Base-by-base conservation (phyloP, 2,888 invertebrate genomes). In the Mechanitis messenoides region DNA sequence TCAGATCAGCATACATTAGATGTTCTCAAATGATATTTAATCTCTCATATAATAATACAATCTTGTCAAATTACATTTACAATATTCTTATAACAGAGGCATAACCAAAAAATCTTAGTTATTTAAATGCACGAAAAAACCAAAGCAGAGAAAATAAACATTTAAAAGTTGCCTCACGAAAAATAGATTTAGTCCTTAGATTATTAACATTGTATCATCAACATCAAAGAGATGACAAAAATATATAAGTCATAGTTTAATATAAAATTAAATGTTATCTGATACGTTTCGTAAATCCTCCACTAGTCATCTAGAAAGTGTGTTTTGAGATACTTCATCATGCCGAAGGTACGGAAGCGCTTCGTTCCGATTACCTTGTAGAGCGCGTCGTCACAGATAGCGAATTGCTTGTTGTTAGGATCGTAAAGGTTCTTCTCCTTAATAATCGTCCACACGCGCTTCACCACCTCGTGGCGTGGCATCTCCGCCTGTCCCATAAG, bases 261-360 rank as follows among this genome's bases (percentile, higher is more conserved):
- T 11, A 9, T 42, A 42, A 7, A 42, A 42, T 42, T 9, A 9
- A 42, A 9, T 42, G 9, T 42, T 42, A 9, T 1, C 7, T 9
- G 9, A 9, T 42, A 9, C 2, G 42, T 3, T 42, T 35, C 6
- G 35, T 35, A 35, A 35, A 35, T 42, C 42, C 42, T 90, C 42
- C 9, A 42, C 42, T 91, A 93, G 75, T 92, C 92, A 76, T 92
- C 82, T 45, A 87, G 88, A 85, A 98, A 97, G 89, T 98, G 98
- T 68, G 94, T 93, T 86, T 97, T 97, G 73, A 98, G 92, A 85
- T 96, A 96, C 84, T 98, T 98, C 95, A 98, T 96, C 98, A 98
- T 98, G 68, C 97, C 98, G 76, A 98, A 98, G 60, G 96, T 96
- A 73, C 96, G 94, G 92, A 98, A 97, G 74, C 97, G 93, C 81